Conservation (phyloP, 2,888 invertebrate species). For the Panzeria rudis region DNA sequence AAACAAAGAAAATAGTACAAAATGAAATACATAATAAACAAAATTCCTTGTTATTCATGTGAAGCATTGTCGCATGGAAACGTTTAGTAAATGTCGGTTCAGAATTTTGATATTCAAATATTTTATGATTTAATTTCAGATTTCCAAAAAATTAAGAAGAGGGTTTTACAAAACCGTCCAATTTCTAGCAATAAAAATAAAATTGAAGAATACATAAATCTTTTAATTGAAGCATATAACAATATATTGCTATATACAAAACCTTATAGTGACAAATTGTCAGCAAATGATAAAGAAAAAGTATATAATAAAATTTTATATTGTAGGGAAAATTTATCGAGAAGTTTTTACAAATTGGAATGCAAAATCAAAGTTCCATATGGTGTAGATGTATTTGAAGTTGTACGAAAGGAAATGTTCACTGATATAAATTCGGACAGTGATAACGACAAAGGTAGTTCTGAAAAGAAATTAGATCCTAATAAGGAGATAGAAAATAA, state of each 20-base stretch:
- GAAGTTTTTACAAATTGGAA: slow-evolving; percentile 27
- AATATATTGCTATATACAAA: slow-evolving; percentile 4
- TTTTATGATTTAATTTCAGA: no score
- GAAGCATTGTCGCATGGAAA: background rate
- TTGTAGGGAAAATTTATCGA: slow-evolving; percentile 24
- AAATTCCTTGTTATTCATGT: background rate
- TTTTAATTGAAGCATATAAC: slow-evolving; percentile 3
- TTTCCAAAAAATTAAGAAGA: no score
- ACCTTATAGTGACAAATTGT: no score
- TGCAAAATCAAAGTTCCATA: slow-evolving; percentile 30
- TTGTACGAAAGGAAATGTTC: slow-evolving; percentile 1
- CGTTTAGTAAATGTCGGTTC: no score
- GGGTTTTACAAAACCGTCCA: slow-evolving; percentile 12
- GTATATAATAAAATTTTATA: slow-evolving; percentile 1
- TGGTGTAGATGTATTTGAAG: slow-evolving; percentile 26
- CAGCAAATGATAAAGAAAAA: no score
- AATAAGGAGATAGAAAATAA: background rate
- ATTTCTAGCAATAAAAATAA: slow-evolving; percentile 9
- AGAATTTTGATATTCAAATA: no score
- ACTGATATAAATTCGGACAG: background rate
- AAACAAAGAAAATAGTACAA: no score
- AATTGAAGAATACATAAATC: slow-evolving; percentile 28
- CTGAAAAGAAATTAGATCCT: background rate
- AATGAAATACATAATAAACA: no score
- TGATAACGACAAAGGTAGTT: background rate